Evolutionary conservation across 1,140 invertebrate species (phyloP).

Genomic region (Eciton burchellii): DNA sequence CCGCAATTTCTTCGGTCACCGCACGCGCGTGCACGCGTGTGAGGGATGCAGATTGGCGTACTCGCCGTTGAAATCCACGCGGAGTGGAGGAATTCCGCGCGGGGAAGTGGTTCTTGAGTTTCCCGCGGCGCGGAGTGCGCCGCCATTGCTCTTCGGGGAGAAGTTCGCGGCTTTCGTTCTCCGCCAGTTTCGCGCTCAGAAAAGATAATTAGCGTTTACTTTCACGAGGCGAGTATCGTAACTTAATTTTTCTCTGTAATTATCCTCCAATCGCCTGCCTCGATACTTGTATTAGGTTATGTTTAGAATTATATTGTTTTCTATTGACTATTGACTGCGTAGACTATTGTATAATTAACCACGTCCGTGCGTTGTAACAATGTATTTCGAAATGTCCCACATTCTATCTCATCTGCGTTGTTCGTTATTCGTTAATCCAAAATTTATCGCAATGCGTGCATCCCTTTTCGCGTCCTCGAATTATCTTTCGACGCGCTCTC

Average conservation of each 20-base stretch:
- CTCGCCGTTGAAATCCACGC: conserved; percentile 65
- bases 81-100: neutral
- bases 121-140: neutral
- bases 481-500: neutral
- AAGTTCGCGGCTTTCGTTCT: neutral
- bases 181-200: neutral
- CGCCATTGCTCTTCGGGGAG: neutral
- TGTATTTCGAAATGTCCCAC: too few species aligned
- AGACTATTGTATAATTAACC: too few species aligned
- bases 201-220: conserved; percentile 1
- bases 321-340: too few species aligned
- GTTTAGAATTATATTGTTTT: too few species aligned
- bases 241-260: neutral
- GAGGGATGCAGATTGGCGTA: conserved; percentile 78
- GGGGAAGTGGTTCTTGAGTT: neutral
- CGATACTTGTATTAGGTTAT: neutral
- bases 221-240: neutral
- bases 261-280: neutral
- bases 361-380: too few species aligned
- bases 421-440: neutral
- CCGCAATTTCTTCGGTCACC: conserved; percentile 9
- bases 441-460: neutral
- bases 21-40: conserved; percentile 65
- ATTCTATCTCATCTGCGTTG: too few species aligned
- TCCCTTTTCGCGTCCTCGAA: neutral